Percentiles rank a stretch among this genome's conserved stretches.
Conservation (phyloP, 2,888 invertebrate species). For the Julus scanicus region DNA sequence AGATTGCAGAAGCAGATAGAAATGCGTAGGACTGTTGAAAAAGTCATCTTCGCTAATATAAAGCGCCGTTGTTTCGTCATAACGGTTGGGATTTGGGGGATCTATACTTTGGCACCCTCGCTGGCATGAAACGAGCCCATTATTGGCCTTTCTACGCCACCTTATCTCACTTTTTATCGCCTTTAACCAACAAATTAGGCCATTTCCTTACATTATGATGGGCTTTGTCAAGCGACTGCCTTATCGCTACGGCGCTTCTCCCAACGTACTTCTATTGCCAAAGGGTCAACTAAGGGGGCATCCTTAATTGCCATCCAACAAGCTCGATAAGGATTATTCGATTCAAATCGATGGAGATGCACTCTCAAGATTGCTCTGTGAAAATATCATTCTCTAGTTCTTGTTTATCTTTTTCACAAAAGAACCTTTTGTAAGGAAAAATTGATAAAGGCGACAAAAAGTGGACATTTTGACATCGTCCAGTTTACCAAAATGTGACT, state of each 20-base stretch:
- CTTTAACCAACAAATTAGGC: constrained; percentile 56
- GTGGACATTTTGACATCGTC: neutral
- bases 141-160: constrained; percentile 50
- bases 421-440: neutral
- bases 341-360: constrained; percentile 48
- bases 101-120: neutral
- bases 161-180: constrained; percentile 54
- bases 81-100: constrained; percentile 40
- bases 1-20: neutral
- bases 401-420: neutral
- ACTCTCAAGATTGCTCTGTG: neutral
- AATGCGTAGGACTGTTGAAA: neutral
- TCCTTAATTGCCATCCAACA: constrained; percentile 34
- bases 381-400: neutral
- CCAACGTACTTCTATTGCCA: neutral
- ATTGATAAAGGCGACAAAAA: neutral
- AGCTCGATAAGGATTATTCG: constrained; percentile 42
- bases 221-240: constrained; percentile 49
- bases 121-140: constrained; percentile 21
- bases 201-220: constrained; percentile 55
- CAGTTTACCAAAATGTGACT: neutral
- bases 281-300: constrained; percentile 30
- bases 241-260: constrained; percentile 50
- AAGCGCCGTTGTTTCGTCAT: neutral
- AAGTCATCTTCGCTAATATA: neutral